Percentiles rank a stretch among this genome's conserved stretches.
These are phyloP conservation scores for Halcyon senegalensis DNA, from an alignment of 2,113 vertebrate species.

Conservation along the genomic window DNA sequence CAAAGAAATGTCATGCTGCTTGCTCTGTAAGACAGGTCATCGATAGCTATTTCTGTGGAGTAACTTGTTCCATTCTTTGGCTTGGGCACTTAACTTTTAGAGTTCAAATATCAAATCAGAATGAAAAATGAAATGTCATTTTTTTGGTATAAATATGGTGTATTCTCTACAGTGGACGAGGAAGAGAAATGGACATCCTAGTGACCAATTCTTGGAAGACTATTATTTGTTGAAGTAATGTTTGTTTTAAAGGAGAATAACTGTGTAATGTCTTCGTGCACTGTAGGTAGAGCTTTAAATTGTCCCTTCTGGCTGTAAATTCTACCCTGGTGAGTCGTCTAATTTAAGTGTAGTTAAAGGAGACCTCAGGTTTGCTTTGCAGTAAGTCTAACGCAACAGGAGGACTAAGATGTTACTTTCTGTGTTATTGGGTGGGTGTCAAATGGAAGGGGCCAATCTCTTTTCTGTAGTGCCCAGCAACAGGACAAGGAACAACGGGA, in stretches of 20 bases:
- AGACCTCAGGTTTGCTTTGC: background rate
- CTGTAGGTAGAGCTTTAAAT: background rate
- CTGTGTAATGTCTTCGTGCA: background rate
- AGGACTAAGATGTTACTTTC: background rate
- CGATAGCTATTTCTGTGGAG: background rate
- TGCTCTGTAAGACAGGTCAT: background rate
- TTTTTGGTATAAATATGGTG: background rate
- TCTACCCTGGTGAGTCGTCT: background rate
- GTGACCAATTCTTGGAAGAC: background rate
- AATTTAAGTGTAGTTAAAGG: background rate
- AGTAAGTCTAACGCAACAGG: background rate
- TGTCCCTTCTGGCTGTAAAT: background rate
- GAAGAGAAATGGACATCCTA: background rate
- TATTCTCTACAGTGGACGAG: background rate
- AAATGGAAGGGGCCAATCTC: no score
- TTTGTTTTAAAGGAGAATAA: background rate
- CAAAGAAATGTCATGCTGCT: accelerated
- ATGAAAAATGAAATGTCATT: background rate
- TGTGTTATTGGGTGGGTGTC: no score
- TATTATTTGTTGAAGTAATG: background rate
- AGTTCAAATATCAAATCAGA: background rate
- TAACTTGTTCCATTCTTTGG: background rate
- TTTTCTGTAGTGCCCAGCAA: no score
- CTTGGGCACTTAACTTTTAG: background rate
- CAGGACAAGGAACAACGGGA: no score